Percentiles rank a stretch among this genome's conserved stretches.
phyloP scores from a whole-genome alignment of 2,888 invertebrate species.

The Caenorhabditis becei region DNA sequence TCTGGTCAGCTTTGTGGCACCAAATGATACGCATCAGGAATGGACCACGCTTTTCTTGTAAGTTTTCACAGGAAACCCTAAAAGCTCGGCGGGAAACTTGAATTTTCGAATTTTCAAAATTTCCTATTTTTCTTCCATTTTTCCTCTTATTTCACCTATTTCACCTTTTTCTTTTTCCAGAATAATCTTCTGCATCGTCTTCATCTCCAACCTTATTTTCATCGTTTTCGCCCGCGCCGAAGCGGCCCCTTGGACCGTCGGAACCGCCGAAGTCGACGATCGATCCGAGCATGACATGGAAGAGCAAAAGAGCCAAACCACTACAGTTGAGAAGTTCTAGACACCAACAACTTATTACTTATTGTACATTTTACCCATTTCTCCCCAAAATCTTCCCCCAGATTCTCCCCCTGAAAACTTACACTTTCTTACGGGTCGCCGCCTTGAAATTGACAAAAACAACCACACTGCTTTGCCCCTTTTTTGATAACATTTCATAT shows the following conservation, averaged over 20 bases:
- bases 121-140: too few species aligned
- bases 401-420: neutral
- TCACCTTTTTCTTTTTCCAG: slow-evolving; percentile 38
- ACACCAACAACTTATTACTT: neutral
- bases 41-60: slow-evolving; percentile 64
- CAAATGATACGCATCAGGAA: slow-evolving; percentile 61
- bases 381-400: neutral
- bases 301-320: slow-evolving; percentile 40
- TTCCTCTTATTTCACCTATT: neutral
- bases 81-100: too few species aligned
- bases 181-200: slow-evolving; percentile 63
- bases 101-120: neutral
- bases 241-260: slow-evolving; percentile 64
- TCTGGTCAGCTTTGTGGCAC: slow-evolving; percentile 58
- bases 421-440: neutral
- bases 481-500: slow-evolving; percentile 6
- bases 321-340: slow-evolving; percentile 40
- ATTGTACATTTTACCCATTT: slow-evolving; percentile 4
- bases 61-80: slow-evolving; percentile 23
- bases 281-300: slow-evolving; percentile 51
- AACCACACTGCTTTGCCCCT: slow-evolving; percentile 7
- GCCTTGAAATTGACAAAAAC: slow-evolving; percentile 5
- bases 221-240: slow-evolving; percentile 57
- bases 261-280: slow-evolving; percentile 58
- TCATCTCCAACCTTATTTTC: slow-evolving; percentile 65